Conservation (phyloP, 2,113 vertebrate genomes). For the Microcebus tavaratra region DNA sequence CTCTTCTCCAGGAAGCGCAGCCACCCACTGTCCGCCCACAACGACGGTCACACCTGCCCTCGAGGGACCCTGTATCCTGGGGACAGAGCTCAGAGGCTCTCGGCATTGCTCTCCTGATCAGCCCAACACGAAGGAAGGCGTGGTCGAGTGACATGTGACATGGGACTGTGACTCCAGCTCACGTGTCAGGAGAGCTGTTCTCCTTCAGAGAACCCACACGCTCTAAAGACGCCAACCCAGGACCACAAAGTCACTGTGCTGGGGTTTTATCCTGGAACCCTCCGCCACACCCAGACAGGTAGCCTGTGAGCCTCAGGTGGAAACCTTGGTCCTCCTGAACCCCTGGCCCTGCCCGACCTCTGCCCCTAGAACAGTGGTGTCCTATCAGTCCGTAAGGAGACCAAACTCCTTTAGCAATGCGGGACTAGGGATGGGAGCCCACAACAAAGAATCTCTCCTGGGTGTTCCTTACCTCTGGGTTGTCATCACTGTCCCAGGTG, state of each 20-base stretch:
- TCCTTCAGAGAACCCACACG: not conserved
- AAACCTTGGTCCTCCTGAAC: not conserved
- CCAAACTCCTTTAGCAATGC: not conserved
- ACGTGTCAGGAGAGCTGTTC: no score
- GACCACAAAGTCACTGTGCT: not conserved
- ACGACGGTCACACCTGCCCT: not conserved
- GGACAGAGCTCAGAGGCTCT: no score
- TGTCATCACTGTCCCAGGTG: not conserved
- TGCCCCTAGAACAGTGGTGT: not conserved
- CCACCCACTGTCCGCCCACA: not conserved
- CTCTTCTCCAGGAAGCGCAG: not conserved
- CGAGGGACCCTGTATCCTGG: no score
- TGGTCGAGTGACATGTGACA: no score
- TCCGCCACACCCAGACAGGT: not conserved
- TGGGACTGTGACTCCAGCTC: no score
- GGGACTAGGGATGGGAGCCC: not conserved
- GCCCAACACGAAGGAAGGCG: no score
- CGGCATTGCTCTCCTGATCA: no score
- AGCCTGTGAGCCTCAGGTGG: not conserved
- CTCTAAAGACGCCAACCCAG: not conserved
- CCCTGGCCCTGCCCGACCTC: fast-evolving
- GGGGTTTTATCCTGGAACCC: not conserved
- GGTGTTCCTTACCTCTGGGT: not conserved
- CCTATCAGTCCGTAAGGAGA: not conserved
- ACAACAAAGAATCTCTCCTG: not conserved